Base-by-base conservation (phyloP, 2,888 invertebrate species). In the Graphium colonna region DNA sequence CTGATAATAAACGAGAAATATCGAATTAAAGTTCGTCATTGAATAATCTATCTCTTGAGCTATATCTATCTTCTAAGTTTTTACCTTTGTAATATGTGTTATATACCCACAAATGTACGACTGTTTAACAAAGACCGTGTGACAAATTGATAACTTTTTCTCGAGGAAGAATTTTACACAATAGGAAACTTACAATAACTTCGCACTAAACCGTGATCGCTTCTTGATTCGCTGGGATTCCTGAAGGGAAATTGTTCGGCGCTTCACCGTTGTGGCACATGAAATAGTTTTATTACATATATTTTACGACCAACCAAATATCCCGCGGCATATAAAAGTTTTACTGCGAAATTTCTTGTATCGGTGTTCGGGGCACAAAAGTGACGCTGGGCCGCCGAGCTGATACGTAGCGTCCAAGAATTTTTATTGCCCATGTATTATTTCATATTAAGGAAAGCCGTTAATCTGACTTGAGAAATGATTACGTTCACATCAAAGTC, bases 261-360 rank as follows among this genome's bases (percentile, higher is more conserved):
- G 15, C 18, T 18, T 5, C 38, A 48, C 65, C 68, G 66, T 68
- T 69, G 66, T 62, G 57, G 61, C 38, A 48, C 48, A 43, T 67
- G 73, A 77, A 75, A 79, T 77, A 73, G 77, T 77, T 77, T 81
- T 82, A 81, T 77, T 77, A 71, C 71, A 62, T 67, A 75, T 75
- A 77, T 79, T 80, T 53, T 53, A 53, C 48, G 52, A 53, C 9
- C 52, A 48, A 28, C 38, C 43, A 43, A 53, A 53, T 43, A 48
- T 53, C 43, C 42, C 39, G 42, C 43, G 43, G 5, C 13, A 5
- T 36, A 38, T 53, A 53, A 53, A 53, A 39, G 12, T 53, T 53
- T 80, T 80, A 80, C 68, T 74, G 64, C 64, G 55, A 66, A 65
- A 72, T 70, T 71, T 38, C 47, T 52, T 42, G 51, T 36, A 48